Evolutionary conservation across 2,113 vertebrate species (phyloP), one percentile per base, ranked within the genome.

Genomic region (Calyptommatus sinebrachiatus): DNA sequence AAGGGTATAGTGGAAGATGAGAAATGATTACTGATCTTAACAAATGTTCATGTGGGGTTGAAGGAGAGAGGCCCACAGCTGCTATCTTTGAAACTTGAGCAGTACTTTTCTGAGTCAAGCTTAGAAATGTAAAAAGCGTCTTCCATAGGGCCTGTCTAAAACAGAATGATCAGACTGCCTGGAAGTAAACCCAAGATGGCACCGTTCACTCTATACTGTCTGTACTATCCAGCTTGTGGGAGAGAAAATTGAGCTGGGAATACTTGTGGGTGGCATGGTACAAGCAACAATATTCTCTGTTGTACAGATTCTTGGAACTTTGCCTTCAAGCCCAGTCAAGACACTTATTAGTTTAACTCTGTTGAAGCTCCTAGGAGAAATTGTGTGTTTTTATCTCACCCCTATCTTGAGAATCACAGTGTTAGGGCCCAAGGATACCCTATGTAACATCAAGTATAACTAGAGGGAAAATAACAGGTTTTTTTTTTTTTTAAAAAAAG

Each of bases 11-110:
- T 60, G 71, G 31, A 57, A 46, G 63, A 28, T 76, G 46, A 74
- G 26, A 7, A 21, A 2, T 0, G 63, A 35, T 69, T 62, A 1
- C 73, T 53, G 57, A 50, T 70, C 66, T 69, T 62, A 61, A 76
- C 79, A 81, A 81, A 75, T 80, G 77, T 68, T 26, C 57, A n/a
- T 80, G 48, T 81, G 29, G 78, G 81, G 83, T 8, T 35, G 60
- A 85, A 80, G 69, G 82, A 83, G 67, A 60, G 67, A 60, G 76
- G 83, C 76, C 62, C 80, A 75, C 89, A 92, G 86, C 88, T 91
- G 87, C 86, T 77, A 78, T 82, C 83, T 86, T 82, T 80, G 82
- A 84, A 83, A 66, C 29, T 29, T 9, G 50, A 85, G 8, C 18
- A 50, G 21, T 71, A 3, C 4, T 1, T 20, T 41, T 28, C 22